These are phyloP conservation scores for Caracal caracal DNA, from an alignment of 2,113 vertebrate species.

Conservation along the genomic window DNA sequence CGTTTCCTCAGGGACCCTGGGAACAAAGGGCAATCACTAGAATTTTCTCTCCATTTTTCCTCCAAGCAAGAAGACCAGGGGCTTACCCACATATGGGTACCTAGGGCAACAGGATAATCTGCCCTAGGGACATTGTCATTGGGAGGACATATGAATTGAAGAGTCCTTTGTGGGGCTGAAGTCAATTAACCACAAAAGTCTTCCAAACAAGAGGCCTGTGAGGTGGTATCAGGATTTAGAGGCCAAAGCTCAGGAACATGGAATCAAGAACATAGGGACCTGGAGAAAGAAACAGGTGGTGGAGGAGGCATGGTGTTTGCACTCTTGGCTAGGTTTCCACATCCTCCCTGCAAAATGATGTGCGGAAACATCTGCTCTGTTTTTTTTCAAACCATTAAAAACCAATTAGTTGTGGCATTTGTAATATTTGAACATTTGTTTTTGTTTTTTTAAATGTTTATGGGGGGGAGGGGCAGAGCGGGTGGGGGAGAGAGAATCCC, in stretches of 20 bases:
- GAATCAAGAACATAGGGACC: too few relatives aligned
- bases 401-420: not conserved
- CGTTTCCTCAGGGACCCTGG: not conserved
- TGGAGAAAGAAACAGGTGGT: not conserved
- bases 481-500: too few relatives aligned
- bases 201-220: not conserved
- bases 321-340: not conserved
- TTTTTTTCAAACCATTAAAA: not conserved
- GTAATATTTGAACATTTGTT: not conserved
- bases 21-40: not conserved
- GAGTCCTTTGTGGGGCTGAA: not conserved
- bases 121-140: not conserved
- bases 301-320: fast-evolving
- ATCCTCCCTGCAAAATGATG: not conserved
- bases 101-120: not conserved
- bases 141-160: not conserved
- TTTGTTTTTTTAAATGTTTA: too few relatives aligned
- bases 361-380: not conserved
- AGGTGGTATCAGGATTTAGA: not conserved
- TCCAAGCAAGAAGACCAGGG: not conserved
- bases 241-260: not conserved
- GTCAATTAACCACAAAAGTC: not conserved
- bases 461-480: too few relatives aligned
- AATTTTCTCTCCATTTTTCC: not conserved
- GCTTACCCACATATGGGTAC: not conserved